Conservation (phyloP, 2,888 invertebrate species). For the Prionchulus punctatus region DNA sequence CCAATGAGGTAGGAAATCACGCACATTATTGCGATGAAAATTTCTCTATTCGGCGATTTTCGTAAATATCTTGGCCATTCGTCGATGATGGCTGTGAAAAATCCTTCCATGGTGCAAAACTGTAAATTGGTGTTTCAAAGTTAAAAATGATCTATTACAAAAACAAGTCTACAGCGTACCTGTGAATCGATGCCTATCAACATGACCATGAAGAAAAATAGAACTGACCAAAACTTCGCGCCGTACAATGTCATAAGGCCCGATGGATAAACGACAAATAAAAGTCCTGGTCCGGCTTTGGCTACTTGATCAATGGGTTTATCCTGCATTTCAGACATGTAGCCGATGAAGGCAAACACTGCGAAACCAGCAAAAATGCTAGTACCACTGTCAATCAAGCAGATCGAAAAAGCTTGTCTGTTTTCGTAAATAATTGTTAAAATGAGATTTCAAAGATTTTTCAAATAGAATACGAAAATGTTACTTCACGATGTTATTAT, state of each 20-base stretch:
- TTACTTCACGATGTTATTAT: conserved; percentile 93
- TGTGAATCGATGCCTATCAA: conserved; percentile 48
- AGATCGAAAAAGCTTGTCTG: conserved; percentile 38
- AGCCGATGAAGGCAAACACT: conserved; percentile 41
- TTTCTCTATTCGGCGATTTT: conserved; percentile 52
- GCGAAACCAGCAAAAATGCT: conserved; percentile 40
- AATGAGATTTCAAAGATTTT: too few species aligned
- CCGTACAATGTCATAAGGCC: conserved; percentile 46
- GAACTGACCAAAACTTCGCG: conserved; percentile 46
- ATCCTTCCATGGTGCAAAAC: conserved; percentile 96
- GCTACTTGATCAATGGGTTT: conserved; percentile 35
- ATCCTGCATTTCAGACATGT: conserved; percentile 37
- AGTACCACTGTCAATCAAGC: conserved; percentile 38
- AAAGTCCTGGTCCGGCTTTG: conserved; percentile 42
- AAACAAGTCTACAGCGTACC: conserved; percentile 27
- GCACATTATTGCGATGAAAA: conserved; percentile 84
- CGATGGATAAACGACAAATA: conserved; percentile 47
- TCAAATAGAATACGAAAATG: neutral
- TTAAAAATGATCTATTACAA: too few species aligned
- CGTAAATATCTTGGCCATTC: conserved; percentile 76
- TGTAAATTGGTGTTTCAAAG: conserved; percentile 25
- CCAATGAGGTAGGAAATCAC: conserved; percentile 79
- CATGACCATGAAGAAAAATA: conserved; percentile 52
- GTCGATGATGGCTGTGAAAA: conserved; percentile 89
- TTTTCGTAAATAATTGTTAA: too few species aligned